Base-by-base conservation (phyloP, 2,113 vertebrate species). In the Zeus faber region DNA sequence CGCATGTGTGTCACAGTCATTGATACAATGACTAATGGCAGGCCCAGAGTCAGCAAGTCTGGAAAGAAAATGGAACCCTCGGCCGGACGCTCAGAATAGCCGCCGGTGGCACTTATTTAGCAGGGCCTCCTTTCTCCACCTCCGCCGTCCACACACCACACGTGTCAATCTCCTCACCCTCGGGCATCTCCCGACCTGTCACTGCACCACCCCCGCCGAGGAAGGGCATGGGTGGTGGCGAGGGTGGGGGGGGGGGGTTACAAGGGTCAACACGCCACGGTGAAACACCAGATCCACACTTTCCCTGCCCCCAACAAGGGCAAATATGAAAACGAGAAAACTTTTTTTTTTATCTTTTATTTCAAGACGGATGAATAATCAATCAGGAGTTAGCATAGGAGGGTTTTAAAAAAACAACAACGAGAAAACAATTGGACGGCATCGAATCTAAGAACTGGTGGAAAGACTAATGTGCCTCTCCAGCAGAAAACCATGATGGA, bases 71-170 rank as follows among this genome's bases (percentile, higher is more conserved):
- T 33, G 45, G 56, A 18, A 62, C n/a, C 50, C 65, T 62, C 52
- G 43, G 49, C 55, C 4, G 43, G 43, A 4, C 41, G 4, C 53
- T 64, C 2, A 76, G 72, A 84, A 82, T 82, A 76, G 74, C 67
- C 27, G 1, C 26, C 6, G 13, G 26, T 5, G 2, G 59, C 58
- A 53, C 61, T 76, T 71, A 65, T 73, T 72, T 62, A 67, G 62
- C 46, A 65, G 64, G 46, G 51, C 54, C 53, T 63, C 43, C 62
- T 76, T 66, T 70, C 82, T 57, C 43, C 82, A 73, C 58, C 72
- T 76, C 65, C 67, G 70, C 74, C 37, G 16, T 70, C 65, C 44
- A 29, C 59, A 72, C 74, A 65, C 65, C 51, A 22, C 63, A 56
- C 35, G n/a, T 3, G 3, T 35, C 33, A 35, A 3, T 3, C 33